phyloP scores from a whole-genome alignment of 2,888 invertebrate genomes.

The Trichogramma evanescens region DNA sequence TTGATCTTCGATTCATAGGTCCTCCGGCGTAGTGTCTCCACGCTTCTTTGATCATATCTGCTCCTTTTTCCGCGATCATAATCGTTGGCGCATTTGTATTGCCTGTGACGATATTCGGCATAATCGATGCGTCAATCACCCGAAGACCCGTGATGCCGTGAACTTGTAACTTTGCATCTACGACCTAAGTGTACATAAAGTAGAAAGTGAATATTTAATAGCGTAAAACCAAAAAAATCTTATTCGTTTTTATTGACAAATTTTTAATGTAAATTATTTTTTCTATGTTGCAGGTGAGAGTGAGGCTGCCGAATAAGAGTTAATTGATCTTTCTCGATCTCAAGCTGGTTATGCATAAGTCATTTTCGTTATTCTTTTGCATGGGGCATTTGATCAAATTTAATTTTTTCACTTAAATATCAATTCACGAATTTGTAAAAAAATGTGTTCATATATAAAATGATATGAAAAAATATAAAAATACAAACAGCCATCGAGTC shows the following conservation, averaged over 20 bases:
- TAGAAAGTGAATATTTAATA: not conserved
- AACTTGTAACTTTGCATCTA: slow-evolving; percentile 62
- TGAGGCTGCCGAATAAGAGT: not conserved
- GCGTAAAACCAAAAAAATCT: not conserved
- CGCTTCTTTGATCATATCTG: slow-evolving; percentile 75
- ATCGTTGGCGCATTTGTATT: slow-evolving; percentile 78
- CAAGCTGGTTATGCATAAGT: too few relatives aligned
- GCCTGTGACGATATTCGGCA: slow-evolving; percentile 72
- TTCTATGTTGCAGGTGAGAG: not conserved
- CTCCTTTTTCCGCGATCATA: slow-evolving; percentile 78
- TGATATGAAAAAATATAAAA: not conserved
- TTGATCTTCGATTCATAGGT: not conserved
- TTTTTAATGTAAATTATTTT: not conserved
- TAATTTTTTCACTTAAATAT: too few relatives aligned
- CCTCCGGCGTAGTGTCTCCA: slow-evolving; percentile 41
- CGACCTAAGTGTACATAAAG: slow-evolving; percentile 50
- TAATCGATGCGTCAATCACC: slow-evolving; percentile 75
- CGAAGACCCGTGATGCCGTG: slow-evolving; percentile 63
- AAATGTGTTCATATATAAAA: too few relatives aligned
- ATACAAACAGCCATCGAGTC: slow-evolving; percentile 54
- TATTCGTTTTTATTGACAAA: not conserved
- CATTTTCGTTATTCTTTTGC: too few relatives aligned
- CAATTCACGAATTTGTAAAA: too few relatives aligned
- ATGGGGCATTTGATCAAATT: too few relatives aligned
- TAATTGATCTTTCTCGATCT: too few relatives aligned